Percentiles rank a stretch among this genome's conserved stretches.
Evolutionary conservation across 2,797 vertebrate genomes (phyloP).

Genomic region (Pangasius mekongensis): DNA sequence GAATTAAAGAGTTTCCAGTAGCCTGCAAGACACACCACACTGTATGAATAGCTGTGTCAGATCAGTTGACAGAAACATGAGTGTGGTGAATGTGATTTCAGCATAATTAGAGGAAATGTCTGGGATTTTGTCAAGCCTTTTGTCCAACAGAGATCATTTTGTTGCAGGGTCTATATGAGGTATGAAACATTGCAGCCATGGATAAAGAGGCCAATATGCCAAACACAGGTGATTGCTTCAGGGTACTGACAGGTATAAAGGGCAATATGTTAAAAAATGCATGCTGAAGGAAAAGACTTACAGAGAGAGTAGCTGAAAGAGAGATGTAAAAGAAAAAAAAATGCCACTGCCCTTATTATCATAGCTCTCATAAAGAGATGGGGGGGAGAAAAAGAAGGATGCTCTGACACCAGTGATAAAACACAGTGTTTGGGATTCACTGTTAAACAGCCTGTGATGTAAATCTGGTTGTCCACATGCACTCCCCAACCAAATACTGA

Average conservation of each 20-base stretch:
- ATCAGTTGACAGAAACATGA: background rate
- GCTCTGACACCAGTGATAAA: constrained; percentile 6
- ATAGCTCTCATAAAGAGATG: background rate
- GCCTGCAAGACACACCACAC: background rate
- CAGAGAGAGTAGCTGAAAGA: background rate
- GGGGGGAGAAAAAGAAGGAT: background rate
- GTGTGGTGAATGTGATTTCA: background rate
- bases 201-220: background rate
- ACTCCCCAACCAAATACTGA: constrained; percentile 32
- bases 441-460: constrained; percentile 29
- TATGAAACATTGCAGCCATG: background rate
- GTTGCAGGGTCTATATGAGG: background rate
- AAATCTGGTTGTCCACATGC: constrained; percentile 29
- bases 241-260: background rate
- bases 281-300: background rate
- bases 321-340: background rate
- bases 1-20: background rate
- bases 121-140: background rate
- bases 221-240: background rate
- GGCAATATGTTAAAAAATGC: background rate
- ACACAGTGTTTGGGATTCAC: constrained; percentile 22
- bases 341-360: background rate
- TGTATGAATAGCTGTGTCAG: background rate
- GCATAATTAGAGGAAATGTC: background rate
- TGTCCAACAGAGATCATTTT: background rate